phyloP scores from a whole-genome alignment of 2,888 invertebrate species.

The Amiota minor region DNA sequence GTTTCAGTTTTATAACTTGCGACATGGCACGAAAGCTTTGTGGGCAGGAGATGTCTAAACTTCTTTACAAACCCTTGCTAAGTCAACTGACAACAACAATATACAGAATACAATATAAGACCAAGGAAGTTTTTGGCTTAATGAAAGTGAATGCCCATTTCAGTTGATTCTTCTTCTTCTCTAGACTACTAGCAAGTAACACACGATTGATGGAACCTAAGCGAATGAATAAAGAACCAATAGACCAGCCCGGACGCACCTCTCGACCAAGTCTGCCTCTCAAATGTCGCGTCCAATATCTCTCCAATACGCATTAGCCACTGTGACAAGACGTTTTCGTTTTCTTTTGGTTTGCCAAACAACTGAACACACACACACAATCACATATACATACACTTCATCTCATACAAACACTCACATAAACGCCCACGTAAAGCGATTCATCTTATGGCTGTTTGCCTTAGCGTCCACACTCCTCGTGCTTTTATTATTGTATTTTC shows the following conservation, averaged over 20 bases:
- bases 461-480: slow-evolving; percentile 29
- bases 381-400: slow-evolving; percentile 31
- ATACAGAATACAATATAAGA: neutral
- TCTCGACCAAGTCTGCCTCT: neutral
- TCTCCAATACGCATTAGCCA: slow-evolving; percentile 38
- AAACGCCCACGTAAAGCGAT: slow-evolving; percentile 69
- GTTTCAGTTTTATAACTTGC: slow-evolving; percentile 66
- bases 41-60: neutral
- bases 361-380: slow-evolving; percentile 39
- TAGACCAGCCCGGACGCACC: neutral
- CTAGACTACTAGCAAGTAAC: slow-evolving; percentile 25
- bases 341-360: slow-evolving; percentile 48
- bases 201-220: slow-evolving; percentile 59
- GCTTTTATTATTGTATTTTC: slow-evolving; percentile 43
- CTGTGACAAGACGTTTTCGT: slow-evolving; percentile 48
- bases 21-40: slow-evolving; percentile 40
- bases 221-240: neutral
- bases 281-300: slow-evolving; percentile 20
- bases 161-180: neutral
- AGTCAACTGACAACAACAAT: neutral
- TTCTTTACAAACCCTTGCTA: slow-evolving; percentile 4
- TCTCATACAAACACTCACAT: slow-evolving; percentile 59
- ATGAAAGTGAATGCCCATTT: slow-evolving; percentile 58
- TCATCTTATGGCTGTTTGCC: slow-evolving; percentile 64
- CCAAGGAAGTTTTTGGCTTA: slow-evolving; percentile 44